These are phyloP conservation scores for Cichladusa arquata DNA, from an alignment of 2,113 vertebrate genomes.

Conservation along the genomic window DNA sequence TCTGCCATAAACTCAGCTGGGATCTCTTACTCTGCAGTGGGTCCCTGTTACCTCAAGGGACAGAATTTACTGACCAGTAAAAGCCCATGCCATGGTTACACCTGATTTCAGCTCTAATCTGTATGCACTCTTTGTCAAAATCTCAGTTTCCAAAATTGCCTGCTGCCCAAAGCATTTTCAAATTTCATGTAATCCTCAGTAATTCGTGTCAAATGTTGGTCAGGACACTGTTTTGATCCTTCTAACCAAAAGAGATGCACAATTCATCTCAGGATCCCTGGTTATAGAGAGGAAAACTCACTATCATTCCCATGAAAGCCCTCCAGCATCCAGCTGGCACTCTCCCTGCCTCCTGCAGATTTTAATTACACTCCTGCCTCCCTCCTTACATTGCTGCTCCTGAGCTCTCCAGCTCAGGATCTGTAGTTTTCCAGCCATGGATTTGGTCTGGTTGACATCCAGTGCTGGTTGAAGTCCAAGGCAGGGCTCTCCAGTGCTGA, in stretches of 20 bases:
- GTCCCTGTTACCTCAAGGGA: neutral
- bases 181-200: neutral
- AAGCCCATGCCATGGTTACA: neutral
- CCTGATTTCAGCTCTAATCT: neutral
- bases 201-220: neutral
- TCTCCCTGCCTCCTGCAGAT: neutral
- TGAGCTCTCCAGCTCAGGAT: neutral
- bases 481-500: neutral
- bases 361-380: neutral
- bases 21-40: neutral
- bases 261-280: neutral
- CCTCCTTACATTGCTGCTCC: neutral
- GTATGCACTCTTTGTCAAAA: neutral
- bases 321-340: neutral
- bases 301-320: neutral
- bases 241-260: neutral
- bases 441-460: neutral
- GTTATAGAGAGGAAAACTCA: rapidly evolving
- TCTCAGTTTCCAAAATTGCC: neutral
- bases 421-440: neutral
- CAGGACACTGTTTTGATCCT: neutral
- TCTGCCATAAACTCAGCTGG: neutral
- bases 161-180: neutral
- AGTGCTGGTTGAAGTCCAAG: neutral
- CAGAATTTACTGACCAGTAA: neutral